These are phyloP conservation scores for Tachina fera DNA, from an alignment of 2,888 invertebrate genomes.

Conservation along the genomic window DNA sequence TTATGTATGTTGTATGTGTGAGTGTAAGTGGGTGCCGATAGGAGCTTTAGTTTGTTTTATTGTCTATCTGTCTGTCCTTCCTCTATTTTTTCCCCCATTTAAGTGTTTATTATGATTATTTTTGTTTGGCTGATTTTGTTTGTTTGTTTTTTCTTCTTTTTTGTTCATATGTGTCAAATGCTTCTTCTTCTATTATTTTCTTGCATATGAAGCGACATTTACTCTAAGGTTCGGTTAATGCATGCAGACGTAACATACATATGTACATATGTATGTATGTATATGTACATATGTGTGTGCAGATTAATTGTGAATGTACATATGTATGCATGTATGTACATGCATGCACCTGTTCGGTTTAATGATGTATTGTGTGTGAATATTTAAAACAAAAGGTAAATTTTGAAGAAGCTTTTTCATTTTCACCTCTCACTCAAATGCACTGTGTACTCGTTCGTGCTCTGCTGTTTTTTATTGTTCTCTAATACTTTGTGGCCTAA, in stretches of 20 bases:
- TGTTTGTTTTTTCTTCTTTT: not conserved
- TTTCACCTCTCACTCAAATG: conserved; percentile 36
- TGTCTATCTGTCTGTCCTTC: conserved; percentile 32
- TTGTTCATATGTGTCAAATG: conserved; percentile 62
- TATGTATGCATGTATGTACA: not conserved
- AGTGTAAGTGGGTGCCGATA: not conserved
- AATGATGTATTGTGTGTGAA: conserved; percentile 17
- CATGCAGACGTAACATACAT: not conserved
- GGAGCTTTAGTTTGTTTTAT: conserved; percentile 25
- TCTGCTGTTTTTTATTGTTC: conserved; percentile 45
- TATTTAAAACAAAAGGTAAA: conserved; percentile 64
- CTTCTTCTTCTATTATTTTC: conserved; percentile 49
- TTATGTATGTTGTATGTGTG: not conserved
- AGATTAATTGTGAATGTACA: not conserved
- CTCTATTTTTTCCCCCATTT: conserved; percentile 11
- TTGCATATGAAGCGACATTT: conserved; percentile 35
- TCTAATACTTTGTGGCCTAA: conserved; percentile 66
- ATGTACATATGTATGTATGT: not conserved
- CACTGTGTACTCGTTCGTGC: not conserved
- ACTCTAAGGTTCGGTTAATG: conserved; percentile 1
- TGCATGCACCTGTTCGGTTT: not conserved
- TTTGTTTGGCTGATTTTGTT: conserved; percentile 30
- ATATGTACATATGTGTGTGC: not conserved
- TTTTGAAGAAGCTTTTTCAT: conserved; percentile 51
- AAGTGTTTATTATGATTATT: conserved; percentile 64